Base-by-base conservation (phyloP, 2,113 vertebrate species). In the Coreoperca whiteheadi region DNA sequence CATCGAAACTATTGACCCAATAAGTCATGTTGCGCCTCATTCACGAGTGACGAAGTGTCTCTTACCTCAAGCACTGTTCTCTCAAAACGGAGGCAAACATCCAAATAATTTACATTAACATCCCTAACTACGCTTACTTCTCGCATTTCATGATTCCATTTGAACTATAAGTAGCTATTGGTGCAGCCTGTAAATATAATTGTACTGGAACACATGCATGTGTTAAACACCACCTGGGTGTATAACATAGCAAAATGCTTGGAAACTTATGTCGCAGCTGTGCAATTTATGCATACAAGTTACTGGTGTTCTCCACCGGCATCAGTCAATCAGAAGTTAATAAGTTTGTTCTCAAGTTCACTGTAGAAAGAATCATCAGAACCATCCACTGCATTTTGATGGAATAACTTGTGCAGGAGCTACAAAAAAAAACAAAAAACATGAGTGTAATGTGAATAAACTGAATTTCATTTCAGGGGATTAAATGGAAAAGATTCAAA, bases 161-260 rank as follows among this genome's bases (percentile, higher is more conserved):
- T 53, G 9, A 41, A 34, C 34, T 53, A 5, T 9, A 41, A 16
- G 30, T 3, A 59, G 59, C 18, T 54, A 20, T 60, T 57, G 69
- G 6, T 23, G 69, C 63, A 82, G 68, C 39, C 51, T 64, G 48
- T 14, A 41, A 34, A 53, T 71, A 16, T 41, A 43, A 51, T 30
- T 39, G 25, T 16, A 64, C 3, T 74, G 20, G 30, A 39, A 60
- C 37, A 71, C 41, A 67, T 18, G 14, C 5, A 71, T 66, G 70
- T 66, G 34, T 23, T 76, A 14, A 79, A 54, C 67, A 21, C 37
- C 77, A 76, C 60, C 68, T 73, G 74, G 10, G 11, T 18, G 18
- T 64, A 34, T 25, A 53, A 60, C 46, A 56, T 81, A 20, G 53
- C 12, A 43, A 28, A 72, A 74, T 25, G 56, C 59, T 53, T 72